phyloP scores from a whole-genome alignment of 2,113 vertebrate species.

The Nibea albiflora region DNA sequence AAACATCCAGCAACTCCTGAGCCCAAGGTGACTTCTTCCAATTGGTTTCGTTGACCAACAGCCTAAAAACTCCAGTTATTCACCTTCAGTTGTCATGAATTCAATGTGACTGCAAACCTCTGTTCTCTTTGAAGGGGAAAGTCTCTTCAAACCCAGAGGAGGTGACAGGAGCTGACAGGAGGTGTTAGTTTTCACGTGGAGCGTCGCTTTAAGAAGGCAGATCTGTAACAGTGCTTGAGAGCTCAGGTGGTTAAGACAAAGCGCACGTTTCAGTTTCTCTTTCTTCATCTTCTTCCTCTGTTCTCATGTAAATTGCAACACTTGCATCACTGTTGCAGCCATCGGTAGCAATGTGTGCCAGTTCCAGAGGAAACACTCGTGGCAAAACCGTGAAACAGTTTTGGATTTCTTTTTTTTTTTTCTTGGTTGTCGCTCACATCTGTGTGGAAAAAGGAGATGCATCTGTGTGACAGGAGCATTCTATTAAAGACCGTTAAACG shows the following conservation, averaged over 20 bases:
- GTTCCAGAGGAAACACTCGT: constrained; percentile 37
- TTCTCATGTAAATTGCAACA: constrained; percentile 66
- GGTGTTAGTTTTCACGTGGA: constrained; percentile 4
- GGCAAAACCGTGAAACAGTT: constrained; percentile 11
- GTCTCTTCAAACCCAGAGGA: neutral
- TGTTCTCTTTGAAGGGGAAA: neutral
- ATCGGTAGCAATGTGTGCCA: constrained; percentile 37
- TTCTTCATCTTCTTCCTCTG: constrained; percentile 11
- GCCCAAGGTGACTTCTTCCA: neutral
- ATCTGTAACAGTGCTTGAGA: constrained; percentile 31
- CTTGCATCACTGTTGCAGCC: constrained; percentile 39
- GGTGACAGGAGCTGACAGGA: neutral
- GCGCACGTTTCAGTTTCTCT: constrained; percentile 21
- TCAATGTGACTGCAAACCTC: neutral
- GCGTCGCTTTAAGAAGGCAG: constrained; percentile 32
- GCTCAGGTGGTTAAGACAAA: constrained; percentile 26
- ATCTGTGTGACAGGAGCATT: constrained; percentile 5
- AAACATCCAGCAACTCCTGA: neutral
- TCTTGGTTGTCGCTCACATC: constrained; percentile 27
- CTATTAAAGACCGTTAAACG: constrained; percentile 12
- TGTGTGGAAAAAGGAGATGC: constrained; percentile 25
- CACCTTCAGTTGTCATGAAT: neutral
- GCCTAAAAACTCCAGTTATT: neutral
- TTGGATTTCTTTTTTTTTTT: neutral
- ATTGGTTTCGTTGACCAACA: too few relatives aligned